Evolutionary conservation across 1,140 invertebrate species (phyloP).

Genomic region (Meteorus sp.): DNA sequence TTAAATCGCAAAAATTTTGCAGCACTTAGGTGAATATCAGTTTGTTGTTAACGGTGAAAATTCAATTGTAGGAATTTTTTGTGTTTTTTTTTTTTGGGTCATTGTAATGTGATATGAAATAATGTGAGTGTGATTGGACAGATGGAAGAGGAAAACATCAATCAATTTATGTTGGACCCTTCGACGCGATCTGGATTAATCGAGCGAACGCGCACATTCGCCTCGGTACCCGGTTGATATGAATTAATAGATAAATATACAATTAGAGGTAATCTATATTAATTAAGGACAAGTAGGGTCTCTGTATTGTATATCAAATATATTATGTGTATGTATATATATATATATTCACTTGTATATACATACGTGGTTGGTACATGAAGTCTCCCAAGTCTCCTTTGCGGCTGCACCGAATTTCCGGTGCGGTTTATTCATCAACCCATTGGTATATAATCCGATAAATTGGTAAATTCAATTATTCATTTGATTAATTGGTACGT

Average conservation of each 20-base stretch:
- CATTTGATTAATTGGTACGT: too few species aligned
- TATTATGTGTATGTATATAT: not conserved
- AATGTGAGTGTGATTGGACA: constrained; percentile 7
- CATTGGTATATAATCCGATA: constrained; percentile 38
- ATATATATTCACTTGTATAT: too few species aligned
- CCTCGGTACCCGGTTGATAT: constrained; percentile 44
- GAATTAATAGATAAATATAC: constrained; percentile 60
- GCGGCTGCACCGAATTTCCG: constrained; percentile 55
- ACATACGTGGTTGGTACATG: not conserved
- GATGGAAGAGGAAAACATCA: constrained; percentile 37
- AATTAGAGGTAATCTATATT: constrained; percentile 60
- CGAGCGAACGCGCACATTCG: constrained; percentile 36
- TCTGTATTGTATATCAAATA: not conserved
- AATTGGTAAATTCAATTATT: not conserved
- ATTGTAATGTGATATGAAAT: not conserved
- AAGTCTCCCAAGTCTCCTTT: constrained; percentile 45
- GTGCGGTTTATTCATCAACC: constrained; percentile 58
- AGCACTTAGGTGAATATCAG: too few species aligned
- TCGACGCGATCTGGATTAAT: constrained; percentile 55
- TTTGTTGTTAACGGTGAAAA: too few species aligned
- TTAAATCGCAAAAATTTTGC: too few species aligned
- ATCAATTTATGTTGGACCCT: constrained; percentile 57
- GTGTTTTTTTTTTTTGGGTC: not conserved
- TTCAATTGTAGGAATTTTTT: too few species aligned
- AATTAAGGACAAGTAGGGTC: constrained; percentile 45